phyloP scores from a whole-genome alignment of 2,888 invertebrate genomes.

The Morpho helenor region DNA sequence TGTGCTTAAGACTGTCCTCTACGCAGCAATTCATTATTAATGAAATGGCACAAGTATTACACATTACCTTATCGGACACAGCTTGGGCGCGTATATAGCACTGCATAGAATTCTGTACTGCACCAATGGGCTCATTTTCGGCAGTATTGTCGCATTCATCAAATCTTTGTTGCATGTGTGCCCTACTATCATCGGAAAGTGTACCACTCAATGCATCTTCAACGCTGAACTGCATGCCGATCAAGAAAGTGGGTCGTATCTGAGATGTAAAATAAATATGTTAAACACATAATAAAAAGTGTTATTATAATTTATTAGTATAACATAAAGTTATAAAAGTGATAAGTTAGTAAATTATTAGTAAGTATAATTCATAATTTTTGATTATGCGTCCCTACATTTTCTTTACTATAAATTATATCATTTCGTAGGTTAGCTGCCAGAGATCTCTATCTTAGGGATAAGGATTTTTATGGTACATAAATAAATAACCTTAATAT shows the following conservation, averaged over 20 bases:
- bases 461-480: too few relatives aligned
- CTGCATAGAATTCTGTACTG: slow-evolving; percentile 71
- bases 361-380: too few relatives aligned
- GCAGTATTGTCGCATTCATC: slow-evolving; percentile 37
- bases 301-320: too few relatives aligned
- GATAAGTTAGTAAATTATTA: too few relatives aligned
- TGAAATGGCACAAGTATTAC: neutral
- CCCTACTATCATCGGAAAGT: slow-evolving; percentile 42
- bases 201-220: slow-evolving; percentile 62
- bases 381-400: too few relatives aligned
- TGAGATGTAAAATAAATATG: slow-evolving; percentile 30
- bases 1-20: too few relatives aligned
- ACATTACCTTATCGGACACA: slow-evolving; percentile 79
- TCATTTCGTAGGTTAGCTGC: too few relatives aligned
- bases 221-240: slow-evolving; percentile 61
- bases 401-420: too few relatives aligned
- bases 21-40: neutral
- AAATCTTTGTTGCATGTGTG: slow-evolving; percentile 40
- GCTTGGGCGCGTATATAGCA: slow-evolving; percentile 71
- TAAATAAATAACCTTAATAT: too few relatives aligned
- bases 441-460: too few relatives aligned
- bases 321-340: too few relatives aligned
- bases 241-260: slow-evolving; percentile 76
- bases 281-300: neutral
- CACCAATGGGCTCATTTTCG: slow-evolving; percentile 49